Evolutionary conservation across 2,797 vertebrate species (phyloP), one percentile per base, ranked within the genome.

Genomic region (Sylvia borin): DNA sequence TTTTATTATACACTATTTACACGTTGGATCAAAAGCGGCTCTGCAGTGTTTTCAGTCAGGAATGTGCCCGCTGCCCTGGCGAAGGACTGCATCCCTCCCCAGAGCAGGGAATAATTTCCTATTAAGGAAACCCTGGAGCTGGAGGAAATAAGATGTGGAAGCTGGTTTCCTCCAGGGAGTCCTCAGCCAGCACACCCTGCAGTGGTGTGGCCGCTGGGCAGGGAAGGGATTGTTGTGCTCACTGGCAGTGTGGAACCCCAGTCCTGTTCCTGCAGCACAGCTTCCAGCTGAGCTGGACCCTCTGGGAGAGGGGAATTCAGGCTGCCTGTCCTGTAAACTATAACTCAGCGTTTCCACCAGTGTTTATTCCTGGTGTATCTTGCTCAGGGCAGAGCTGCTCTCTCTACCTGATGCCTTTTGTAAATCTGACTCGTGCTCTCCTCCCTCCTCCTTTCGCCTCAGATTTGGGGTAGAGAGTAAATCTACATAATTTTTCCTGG

Each of bases 1-100:
- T 95, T 97, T 96, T 96, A 94, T 96, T 95, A 87, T 93, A 92
- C 79, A 96, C 68, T 95, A 97, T 97, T 97, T 97, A 97, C 92
- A 90, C 93, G 32, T 97, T 47, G 93, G 92, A 96, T 97, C 89
- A 96, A 93, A 95, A 94, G 92, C 5, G 2, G 79, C 88, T 94
- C 84, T 90, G 85, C 86, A 84, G 93, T 92, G 83, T 90, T 96
- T 97, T 95, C 92, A 91, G 17, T 96, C 85, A 96, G 94, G 97
- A 97, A 97, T 96, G 96, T 0, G 8, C 80, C 55, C 11, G 61
- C 74, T 92, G 92, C 90, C 86, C 90, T 92, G 84, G 40, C 19
- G 0, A 53, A 60, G 68, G 61, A 84, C 71, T 54, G 67, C 90
- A 85, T 90, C 88, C 87, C 86, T 93, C 82, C 79, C 77, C 62